phyloP scores from a whole-genome alignment of 1,140 invertebrate species.

The Pygmarrhopalites habei region DNA sequence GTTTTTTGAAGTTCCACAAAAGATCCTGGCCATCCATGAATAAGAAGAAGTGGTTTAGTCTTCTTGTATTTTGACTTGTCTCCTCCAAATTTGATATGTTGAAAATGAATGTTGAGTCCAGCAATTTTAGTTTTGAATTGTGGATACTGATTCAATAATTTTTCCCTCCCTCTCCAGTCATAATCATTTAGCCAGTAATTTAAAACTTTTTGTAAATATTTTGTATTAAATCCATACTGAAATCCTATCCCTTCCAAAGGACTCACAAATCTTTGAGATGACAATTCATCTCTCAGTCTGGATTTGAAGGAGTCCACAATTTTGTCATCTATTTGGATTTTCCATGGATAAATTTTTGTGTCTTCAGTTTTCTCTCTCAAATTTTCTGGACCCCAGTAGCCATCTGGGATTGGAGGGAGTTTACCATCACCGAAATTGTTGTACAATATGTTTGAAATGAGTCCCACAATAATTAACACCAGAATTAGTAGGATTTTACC shows the following conservation, averaged over 20 bases:
- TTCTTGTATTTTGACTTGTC: conserved; percentile 22
- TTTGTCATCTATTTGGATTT: conserved; percentile 48
- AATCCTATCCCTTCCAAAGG: conserved; percentile 44
- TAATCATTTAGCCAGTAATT: conserved; percentile 48
- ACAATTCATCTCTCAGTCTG: conserved; percentile 51
- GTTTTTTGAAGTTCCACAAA: conserved; percentile 50
- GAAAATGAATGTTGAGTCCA: conserved; percentile 49
- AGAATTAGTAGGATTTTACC: too few relatives aligned
- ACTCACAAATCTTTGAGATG: conserved; percentile 38
- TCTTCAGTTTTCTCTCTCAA: conserved; percentile 42
- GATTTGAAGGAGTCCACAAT: conserved; percentile 55
- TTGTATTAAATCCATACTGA: conserved; percentile 46
- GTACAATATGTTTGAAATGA: too few relatives aligned
- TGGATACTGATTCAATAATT: conserved; percentile 44
- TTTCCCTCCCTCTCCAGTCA: conserved; percentile 47
- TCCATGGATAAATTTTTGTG: conserved; percentile 46
- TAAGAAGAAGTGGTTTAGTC: conserved; percentile 51
- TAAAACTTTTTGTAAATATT: conserved; percentile 49
- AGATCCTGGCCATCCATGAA: conserved; percentile 80
- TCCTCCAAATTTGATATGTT: conserved; percentile 40
- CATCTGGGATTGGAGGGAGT: conserved; percentile 40
- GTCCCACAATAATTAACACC: too few relatives aligned
- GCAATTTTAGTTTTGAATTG: conserved; percentile 49
- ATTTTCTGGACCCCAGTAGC: conserved; percentile 47
- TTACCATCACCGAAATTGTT: background rate